Evolutionary conservation across 2,888 invertebrate species (phyloP).

Genomic region (Julus scanicus): DNA sequence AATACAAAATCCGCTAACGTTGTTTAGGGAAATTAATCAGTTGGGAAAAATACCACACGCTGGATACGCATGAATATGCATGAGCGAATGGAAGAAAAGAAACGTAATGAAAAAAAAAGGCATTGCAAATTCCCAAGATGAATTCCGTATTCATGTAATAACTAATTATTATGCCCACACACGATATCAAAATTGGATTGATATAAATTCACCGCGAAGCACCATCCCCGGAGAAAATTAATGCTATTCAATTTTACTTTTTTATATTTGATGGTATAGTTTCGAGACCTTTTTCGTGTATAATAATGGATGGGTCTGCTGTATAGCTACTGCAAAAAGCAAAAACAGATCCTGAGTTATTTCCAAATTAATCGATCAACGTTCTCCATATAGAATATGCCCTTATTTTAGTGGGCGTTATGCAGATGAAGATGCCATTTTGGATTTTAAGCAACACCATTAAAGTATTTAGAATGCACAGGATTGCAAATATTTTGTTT

Average conservation of each 20-base stretch:
- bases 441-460: no score
- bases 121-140: neutral
- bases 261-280: constrained; percentile 5
- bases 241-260: constrained; percentile 1
- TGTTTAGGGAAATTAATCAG: constrained; percentile 47
- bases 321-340: neutral
- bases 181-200: constrained; percentile 47
- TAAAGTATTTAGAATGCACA: no score
- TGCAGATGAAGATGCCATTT: no score
- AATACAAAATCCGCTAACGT: constrained; percentile 18
- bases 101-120: neutral
- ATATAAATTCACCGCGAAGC: constrained; percentile 45
- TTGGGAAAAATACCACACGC: constrained; percentile 31
- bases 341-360: constrained; percentile 6
- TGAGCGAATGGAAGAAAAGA: neutral
- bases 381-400: neutral
- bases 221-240: constrained; percentile 32
- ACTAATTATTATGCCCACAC: constrained; percentile 47
- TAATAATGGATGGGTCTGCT: neutral
- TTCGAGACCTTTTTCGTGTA: constrained; percentile 9
- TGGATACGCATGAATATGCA: constrained; percentile 28
- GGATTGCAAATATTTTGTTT: no score
- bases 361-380: constrained; percentile 18
- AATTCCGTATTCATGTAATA: constrained; percentile 43
- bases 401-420: no score